Evolutionary conservation across 2,797 vertebrate genomes (phyloP).

Genomic region (Dromococcyx pavoninus): DNA sequence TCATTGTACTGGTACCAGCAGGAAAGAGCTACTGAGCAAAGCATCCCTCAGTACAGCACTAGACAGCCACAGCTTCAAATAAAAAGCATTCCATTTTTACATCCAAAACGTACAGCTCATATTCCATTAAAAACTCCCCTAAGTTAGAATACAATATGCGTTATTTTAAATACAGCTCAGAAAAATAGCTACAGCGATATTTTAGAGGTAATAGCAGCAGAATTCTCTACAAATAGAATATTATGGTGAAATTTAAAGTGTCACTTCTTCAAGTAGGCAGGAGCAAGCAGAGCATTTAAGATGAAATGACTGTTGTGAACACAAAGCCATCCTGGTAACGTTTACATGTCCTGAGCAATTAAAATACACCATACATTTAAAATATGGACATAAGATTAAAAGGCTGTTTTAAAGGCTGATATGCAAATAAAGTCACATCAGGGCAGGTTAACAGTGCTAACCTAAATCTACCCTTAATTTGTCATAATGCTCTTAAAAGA

Average conservation of each 20-base stretch:
- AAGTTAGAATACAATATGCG: constrained; percentile 54
- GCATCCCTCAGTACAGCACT: constrained; percentile 14
- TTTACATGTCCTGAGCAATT: constrained; percentile 8
- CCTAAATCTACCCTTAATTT: background rate
- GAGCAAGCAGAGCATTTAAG: constrained; percentile 47
- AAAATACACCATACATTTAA: constrained; percentile 14
- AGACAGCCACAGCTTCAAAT: constrained; percentile 50
- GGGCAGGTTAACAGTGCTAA: background rate
- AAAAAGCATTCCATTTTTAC: constrained; percentile 61
- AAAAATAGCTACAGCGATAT: constrained; percentile 72
- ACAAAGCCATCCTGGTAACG: constrained; percentile 20
- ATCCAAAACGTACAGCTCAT: constrained; percentile 68
- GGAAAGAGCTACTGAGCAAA: constrained; percentile 2
- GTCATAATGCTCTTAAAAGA: background rate
- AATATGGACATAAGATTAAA: background rate
- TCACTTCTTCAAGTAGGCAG: constrained; percentile 57
- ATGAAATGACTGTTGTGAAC: constrained; percentile 27
- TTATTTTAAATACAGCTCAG: constrained; percentile 64
- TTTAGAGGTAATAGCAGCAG: constrained; percentile 64
- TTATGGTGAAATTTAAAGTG: constrained; percentile 51
- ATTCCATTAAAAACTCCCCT: constrained; percentile 64
- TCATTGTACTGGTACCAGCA: constrained; percentile 47
- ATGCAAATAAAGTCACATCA: background rate
- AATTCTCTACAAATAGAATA: constrained; percentile 69
- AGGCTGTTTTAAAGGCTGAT: background rate